Evolutionary conservation across 2,888 invertebrate genomes (phyloP), one percentile per base, ranked within the genome.

Genomic region (Himalopsyche anomala): DNA sequence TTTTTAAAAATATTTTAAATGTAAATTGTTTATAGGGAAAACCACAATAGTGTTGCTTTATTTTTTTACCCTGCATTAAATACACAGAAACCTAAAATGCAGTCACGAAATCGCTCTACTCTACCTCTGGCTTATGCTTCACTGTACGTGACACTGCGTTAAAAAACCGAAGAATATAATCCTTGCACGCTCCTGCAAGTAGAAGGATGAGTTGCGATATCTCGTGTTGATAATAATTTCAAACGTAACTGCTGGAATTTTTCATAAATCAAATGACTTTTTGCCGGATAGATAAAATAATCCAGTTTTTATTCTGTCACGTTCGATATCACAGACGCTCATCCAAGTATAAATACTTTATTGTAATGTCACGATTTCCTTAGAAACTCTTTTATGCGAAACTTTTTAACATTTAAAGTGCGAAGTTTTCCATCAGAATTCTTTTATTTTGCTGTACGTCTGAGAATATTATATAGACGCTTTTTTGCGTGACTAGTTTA

Each of bases 91-190:
- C 82, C 54, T 85, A 40, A 51, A 85, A 85, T 74, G 82, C 85
- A 85, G 85, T 85, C 85, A 85, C 85, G 85, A 85, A 85, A 82
- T 19, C 81, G 54, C 54, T 83, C 28, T 9, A 74, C 36, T 74
- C 74, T 74, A 17, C 74, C 74, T 38, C 12, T 38, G 74, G 74
- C 74, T 74, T 36, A 15, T 74, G 74, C 74, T 12, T 19, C 19
- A 62, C n/a, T 74, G 74, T 74, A 74, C 74, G 74, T 74, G 74
- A 74, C 74, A 74, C 74, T 74, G 74, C 74, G 74, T 74, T 74
- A 74, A 74, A 74, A 74, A 74, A 74, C n/a, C 74, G 38, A 74
- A 74, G 74, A 38, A 38, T 74, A 74, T 38, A 74, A 74, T 74
- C 74, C 74, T 74, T 74, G 74, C 74, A 74, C 74, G 74, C 74